Base-by-base conservation (phyloP, 2,888 invertebrate species). In the Ctena decussata region DNA sequence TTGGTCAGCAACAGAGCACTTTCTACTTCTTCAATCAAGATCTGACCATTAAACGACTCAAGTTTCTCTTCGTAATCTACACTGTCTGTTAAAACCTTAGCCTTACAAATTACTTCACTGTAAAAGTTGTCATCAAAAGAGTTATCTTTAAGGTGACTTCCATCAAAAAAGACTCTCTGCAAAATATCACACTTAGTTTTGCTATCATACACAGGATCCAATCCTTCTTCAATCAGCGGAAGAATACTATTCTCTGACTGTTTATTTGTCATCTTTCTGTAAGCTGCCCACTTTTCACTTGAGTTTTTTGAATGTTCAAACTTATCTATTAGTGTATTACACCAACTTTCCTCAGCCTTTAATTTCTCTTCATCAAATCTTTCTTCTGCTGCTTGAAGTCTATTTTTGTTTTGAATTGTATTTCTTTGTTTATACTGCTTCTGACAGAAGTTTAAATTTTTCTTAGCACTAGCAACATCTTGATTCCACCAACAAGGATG, bases 401-500 rank as follows among this genome's bases (percentile, higher is more conserved):
- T 24, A 3, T 27, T 5, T 6, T 60, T 24, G 30, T 60, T 60
- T 60, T 60, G 60, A 11, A 60, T 30, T 6, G 60, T 60, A 30
- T 60, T 60, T 60, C 60, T 60, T 21, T 18, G 6, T 18, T 60
- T 60, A 11, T 18, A 30, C 27, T 60, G 6, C 3, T 21, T 24
- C 27, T 11, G 27, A 21, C 6, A 30, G 30, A 11, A 11, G 27
- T 24, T 60, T 30, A 6, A 6, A 53, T 11, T 53, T 5, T n/a
- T 53, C n/a, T 53, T 53, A 6, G 53, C 53, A 6, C 3, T 6
- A 8, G 6, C 5, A 11, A 60, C 60, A 24, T 60, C 27, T 30
- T 60, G 8, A 60, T 60, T 60, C 60, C 60, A 60, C 60, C 60
- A 60, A 11, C 60, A 60, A 11, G 60, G 60, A 60, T 60, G 49